Base-by-base conservation (phyloP, 2,113 vertebrate species). In the Cyprinodon tularosa region DNA sequence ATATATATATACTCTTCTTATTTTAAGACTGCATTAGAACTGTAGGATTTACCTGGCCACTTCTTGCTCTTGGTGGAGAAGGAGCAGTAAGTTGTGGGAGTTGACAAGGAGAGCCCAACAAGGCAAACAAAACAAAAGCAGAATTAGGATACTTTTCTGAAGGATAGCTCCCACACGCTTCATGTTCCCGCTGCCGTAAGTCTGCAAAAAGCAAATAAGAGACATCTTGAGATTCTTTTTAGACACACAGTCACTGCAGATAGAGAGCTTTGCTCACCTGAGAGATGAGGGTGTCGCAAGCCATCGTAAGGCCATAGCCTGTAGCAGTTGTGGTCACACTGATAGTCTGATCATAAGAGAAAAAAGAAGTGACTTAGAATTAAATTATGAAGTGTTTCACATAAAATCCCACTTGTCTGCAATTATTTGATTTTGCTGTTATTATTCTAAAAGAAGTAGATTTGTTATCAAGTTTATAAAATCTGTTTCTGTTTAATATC, bases 31-130 rank as follows among this genome's bases (percentile, higher is more conserved):
- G 9, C 42, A n/a, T 57, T 20, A n/a, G 50, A n/a, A 9, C 1
- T n/a, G 20, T 20, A 57, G n/a, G 42, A 39, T 69, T 89, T 85
- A 99, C 98, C 96, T 97, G 45, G 96, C 94, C 78, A 98, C 96
- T 17, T 94, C 92, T 0, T 94, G 89, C 48, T 97, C 93, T 90
- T 99, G 98, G 15, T 66, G 67, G 84, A 96, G 44, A 36, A 96
- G 74, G 61, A 96, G 91, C 53, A 99, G 88, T 57, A 99, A 80
- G 44, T 68, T 89, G 70, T 97, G 86, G 0, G 96, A 90, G 86
- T 99, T 99, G 88, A 99, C 83, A 68, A 98, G 96, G 48, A 99
- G 45, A 0, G 91, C 96, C 97, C 97, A 99, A 89, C 96, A 98
- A 0, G 97, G 97, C 70, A 98, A 91, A 86, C 97, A 98, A 86